Base-by-base conservation (phyloP, 2,888 invertebrate genomes). In the Nematopogon swammerdamellus region DNA sequence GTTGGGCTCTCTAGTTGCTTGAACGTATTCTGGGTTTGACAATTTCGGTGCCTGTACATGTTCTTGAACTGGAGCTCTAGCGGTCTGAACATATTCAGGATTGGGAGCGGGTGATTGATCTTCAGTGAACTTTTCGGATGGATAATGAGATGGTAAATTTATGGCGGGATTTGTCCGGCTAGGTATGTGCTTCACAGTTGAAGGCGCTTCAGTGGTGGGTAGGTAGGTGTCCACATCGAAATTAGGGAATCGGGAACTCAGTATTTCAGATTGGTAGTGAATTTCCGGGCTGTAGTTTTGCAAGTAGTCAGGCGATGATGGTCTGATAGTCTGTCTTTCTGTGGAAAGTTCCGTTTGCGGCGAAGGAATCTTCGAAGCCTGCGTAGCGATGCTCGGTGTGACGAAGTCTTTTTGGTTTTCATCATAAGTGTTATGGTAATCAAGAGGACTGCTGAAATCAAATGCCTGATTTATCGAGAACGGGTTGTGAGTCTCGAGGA, bases 401-500 rank as follows among this genome's bases (percentile, higher is more conserved):
- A 60, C 60, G 43, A 64, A 59, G 14, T 68, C 62, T 52, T 71
- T 71, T 57, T 72, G 73, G 44, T 65, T 61, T 46, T 77, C 77
- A 18, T 79, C 75, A 20, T 68, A 70, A 55, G 68, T 72, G 51
- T 62, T 71, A 49, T 73, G 73, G 54, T 77, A 74, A 52, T 77
- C 80, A 51, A 76, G 59, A 30, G 79, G 77, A 48, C 77, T 77
- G 56, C 73, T 80, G 52, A 74, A 74, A 56, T 76, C 74, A 63
- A 79, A 79, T 0, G 76, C 79, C 56, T 79, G 79, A 55, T 80
- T 81, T 49, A 79, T 79, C 1, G 76, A 76, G 56, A 74, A 80
- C 1, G 80, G 79, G 55, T 79, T 79, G 50, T 79, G 79, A 11
- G 79, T 79, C 58, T 79, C 77, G 16, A 79, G 57, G 47, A 79